A percentile compares a stretch with the other conserved stretches of the same genome.
Conservation (phyloP, 64 coral and sea anemone species). For the Cladopsammia gracilis region DNA sequence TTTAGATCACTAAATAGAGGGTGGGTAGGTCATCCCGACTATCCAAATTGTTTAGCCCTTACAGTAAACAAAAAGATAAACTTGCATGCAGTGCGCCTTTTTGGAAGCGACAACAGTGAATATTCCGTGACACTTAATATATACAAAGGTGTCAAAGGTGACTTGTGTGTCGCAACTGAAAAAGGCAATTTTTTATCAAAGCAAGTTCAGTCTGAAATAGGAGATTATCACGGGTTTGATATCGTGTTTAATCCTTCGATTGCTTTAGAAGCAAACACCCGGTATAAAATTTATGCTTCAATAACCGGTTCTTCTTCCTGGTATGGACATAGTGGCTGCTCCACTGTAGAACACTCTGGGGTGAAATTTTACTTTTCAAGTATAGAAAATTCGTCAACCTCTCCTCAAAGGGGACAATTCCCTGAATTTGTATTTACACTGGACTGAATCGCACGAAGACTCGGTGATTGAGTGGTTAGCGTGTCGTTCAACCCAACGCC, state of each 20-base stretch:
- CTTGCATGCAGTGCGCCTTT: not conserved
- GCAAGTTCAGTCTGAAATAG: conserved; percentile 2
- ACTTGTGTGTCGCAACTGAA: not conserved
- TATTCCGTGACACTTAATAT: conserved; percentile 44
- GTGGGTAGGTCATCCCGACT: not conserved
- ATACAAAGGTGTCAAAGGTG: not conserved
- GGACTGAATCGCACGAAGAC: no score
- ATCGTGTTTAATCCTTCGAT: conserved; percentile 36
- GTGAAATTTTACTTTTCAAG: no score
- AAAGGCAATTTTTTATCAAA: conserved; percentile 8
- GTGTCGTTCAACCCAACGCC: no score
- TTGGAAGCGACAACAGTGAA: conserved; percentile 11
- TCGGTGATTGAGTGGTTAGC: no score
- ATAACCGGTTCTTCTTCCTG: not conserved
- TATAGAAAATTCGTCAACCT: no score
- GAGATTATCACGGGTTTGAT: conserved; percentile 49
- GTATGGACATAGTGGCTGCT: no score
- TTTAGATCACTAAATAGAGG: not conserved
- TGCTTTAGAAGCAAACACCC: not conserved
- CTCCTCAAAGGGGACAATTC: no score
- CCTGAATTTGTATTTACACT: no score
- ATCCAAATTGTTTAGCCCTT: not conserved
- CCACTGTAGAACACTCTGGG: no score
- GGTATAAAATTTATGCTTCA: not conserved
- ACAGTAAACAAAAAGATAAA: not conserved